Conservation (phyloP, 2,797 vertebrate species). For the Ptychadena robeensis region DNA sequence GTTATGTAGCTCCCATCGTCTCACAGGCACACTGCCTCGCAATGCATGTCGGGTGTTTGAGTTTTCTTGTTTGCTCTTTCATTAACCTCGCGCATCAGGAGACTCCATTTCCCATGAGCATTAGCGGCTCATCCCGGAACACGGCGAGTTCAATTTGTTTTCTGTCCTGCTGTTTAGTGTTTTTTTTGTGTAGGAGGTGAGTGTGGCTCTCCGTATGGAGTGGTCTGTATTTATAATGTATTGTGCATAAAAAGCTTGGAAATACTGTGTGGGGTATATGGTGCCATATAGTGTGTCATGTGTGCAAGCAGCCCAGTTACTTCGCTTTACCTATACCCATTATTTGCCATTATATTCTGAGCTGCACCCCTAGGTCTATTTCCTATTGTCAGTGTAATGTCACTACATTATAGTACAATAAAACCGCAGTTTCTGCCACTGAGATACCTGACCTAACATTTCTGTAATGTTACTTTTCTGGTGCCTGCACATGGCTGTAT, state of each 20-base stretch:
- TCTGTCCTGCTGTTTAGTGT: neutral
- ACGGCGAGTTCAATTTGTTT: too few species aligned
- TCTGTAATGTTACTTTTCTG: too few species aligned
- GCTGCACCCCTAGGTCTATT: neutral
- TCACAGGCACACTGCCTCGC: neutral
- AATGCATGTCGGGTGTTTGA: slow-evolving; percentile 30
- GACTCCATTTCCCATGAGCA: slow-evolving; percentile 27
- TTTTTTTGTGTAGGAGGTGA: neutral
- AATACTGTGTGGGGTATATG: neutral
- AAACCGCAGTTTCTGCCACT: too few species aligned
- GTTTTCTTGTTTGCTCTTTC: neutral
- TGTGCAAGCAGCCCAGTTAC: neutral
- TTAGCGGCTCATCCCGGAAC: neutral
- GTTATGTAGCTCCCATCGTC: neutral
- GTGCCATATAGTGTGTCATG: neutral
- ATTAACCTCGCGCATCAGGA: accelerated
- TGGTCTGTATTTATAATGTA: neutral
- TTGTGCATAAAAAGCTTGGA: neutral
- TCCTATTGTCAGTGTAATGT: neutral
- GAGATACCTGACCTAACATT: too few species aligned
- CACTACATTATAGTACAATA: neutral
- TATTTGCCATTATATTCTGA: neutral
- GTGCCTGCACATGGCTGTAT: too few species aligned
- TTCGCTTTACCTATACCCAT: neutral
- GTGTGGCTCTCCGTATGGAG: neutral